Percentiles rank a stretch among this genome's conserved stretches.
These are phyloP conservation scores for Papilio xuthus DNA, from an alignment of 1,140 invertebrate genomes.

Conservation along the genomic window DNA sequence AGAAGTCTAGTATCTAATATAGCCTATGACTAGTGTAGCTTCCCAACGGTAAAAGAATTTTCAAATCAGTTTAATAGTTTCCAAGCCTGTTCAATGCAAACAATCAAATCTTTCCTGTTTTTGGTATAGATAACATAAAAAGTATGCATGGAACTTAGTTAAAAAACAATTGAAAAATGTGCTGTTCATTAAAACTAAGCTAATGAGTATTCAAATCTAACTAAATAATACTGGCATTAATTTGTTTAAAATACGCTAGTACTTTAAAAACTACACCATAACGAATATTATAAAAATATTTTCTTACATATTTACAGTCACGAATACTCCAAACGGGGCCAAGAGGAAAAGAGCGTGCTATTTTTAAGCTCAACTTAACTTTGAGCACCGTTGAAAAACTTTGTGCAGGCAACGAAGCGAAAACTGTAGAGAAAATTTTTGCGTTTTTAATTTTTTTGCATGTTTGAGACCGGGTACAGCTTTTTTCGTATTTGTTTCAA, in stretches of 20 bases:
- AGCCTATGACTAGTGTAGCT: no score
- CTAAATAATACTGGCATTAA: not conserved
- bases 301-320: not conserved
- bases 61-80: no score
- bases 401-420: conserved; percentile 12
- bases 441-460: not conserved
- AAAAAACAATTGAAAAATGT: not conserved
- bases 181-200: not conserved
- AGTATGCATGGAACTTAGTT: not conserved
- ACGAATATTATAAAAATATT: not conserved
- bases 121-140: not conserved
- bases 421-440: conserved; percentile 1
- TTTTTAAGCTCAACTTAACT: conserved; percentile 20
- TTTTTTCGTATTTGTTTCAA: not conserved
- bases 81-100: no score
- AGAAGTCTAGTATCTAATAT: no score
- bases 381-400: conserved; percentile 15
- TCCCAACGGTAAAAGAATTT: no score
- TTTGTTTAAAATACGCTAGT: not conserved
- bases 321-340: not conserved
- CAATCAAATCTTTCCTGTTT: not conserved
- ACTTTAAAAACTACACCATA: not conserved
- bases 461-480: not conserved
- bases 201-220: not conserved
- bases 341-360: conserved; percentile 25